Base-by-base conservation (phyloP, 2,888 invertebrate species). In the Sarcophaga rosellei region DNA sequence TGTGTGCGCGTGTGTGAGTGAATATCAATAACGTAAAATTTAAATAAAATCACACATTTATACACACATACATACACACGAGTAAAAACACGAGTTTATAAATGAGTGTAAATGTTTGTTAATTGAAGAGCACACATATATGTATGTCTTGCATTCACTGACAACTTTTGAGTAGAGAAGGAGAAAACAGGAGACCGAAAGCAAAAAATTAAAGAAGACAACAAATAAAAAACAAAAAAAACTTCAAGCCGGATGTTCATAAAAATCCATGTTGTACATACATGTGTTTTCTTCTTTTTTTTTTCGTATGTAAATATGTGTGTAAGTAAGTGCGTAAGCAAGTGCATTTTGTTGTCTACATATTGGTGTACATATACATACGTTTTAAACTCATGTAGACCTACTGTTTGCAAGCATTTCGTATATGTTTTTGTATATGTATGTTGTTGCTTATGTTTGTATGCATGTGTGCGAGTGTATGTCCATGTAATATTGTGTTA, bases 61-160 rank as follows among this genome's bases (percentile, higher is more conserved):
- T 23, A 15, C 25, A 25, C 17, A 25, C 53, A 8, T 53, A 25
- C n/a, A 2, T 53, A 53, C 10, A 47, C 17, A 15, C 57, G 17
- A 5, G 57, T 57, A 57, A 57, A 15, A n/a, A n/a, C 15, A 17
- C n/a, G n/a, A n/a, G 8, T 62, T 20, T 11, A 62, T 62, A 21
- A n/a, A 62, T n/a, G 62, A n/a, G n/a, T 17, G 35, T 17, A 65
- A 65, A 44, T 35, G 35, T 35, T 8, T 35, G 35, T 35, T 35
- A 35, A 35, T 35, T 35, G 35, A 8, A 2, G 2, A 10, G 35
- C 35, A 35, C 15, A 53, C 0, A 12, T 12, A 25, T 83, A 45
- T 35, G 68, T 61, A 25, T 65, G 35, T 23, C 66, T 76, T 76
- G 73, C 73, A 86, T 83, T 86, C 65, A 59, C 68, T 74, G 74